Evolutionary conservation across 2,113 vertebrate genomes (phyloP).

Genomic region (Sturnus vulgaris): DNA sequence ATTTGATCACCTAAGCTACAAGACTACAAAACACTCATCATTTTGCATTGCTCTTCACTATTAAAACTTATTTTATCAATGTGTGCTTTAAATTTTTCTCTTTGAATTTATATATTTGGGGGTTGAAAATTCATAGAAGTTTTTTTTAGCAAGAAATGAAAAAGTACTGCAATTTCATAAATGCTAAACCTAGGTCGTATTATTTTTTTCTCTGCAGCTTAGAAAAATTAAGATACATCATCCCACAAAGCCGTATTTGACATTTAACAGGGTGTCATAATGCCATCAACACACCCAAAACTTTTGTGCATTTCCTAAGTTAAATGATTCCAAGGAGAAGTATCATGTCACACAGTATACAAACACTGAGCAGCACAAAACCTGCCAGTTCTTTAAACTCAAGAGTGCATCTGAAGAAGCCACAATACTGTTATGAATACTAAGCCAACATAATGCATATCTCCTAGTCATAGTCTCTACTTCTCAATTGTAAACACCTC

Average conservation of each 20-base stretch:
- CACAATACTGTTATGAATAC: background rate
- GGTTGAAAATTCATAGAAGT: background rate
- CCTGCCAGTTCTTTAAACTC: background rate
- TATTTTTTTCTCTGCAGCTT: conserved; percentile 30
- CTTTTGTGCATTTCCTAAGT: conserved; percentile 16
- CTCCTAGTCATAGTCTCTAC: background rate
- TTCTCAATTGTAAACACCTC: background rate
- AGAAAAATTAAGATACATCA: conserved; percentile 14
- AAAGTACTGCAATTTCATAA: conserved; percentile 5
- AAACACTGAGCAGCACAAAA: background rate
- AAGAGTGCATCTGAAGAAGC: background rate
- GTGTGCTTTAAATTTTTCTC: background rate
- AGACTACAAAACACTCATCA: background rate
- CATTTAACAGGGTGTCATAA: background rate
- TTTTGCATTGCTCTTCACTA: background rate
- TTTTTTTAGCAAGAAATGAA: conserved; percentile 3
- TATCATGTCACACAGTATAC: background rate
- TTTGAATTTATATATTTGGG: background rate
- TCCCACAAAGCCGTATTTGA: conserved; percentile 2
- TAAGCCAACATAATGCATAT: background rate
- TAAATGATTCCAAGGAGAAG: background rate
- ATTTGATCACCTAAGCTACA: background rate
- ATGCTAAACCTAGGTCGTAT: background rate
- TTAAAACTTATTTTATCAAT: background rate
- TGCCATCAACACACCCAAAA: background rate